phyloP scores from a whole-genome alignment of 1,140 invertebrate genomes.

The Zaprionus africanus region DNA sequence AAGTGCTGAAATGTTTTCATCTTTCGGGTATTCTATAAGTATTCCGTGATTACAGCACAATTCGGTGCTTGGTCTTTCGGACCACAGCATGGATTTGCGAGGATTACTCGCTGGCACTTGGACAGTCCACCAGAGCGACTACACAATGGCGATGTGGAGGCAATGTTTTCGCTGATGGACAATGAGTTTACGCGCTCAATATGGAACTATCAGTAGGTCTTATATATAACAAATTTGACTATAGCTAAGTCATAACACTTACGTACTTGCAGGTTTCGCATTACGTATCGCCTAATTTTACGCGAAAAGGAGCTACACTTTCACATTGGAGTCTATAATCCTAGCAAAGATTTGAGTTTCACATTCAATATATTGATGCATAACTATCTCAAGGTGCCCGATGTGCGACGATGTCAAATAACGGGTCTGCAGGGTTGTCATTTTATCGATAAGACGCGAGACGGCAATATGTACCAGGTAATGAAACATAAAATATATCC shows the following conservation, averaged over 20 bases:
- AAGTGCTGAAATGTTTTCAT: constrained; percentile 86
- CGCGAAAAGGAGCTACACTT: constrained; percentile 96
- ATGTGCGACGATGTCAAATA: constrained; percentile 95
- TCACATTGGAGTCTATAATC: constrained; percentile 96
- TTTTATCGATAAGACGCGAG: constrained; percentile 95
- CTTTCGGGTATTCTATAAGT: neutral
- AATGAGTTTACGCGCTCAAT: constrained; percentile 96
- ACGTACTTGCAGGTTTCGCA: constrained; percentile 87
- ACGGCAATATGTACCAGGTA: constrained; percentile 61
- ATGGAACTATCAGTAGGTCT: constrained; percentile 95
- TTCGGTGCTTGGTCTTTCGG: constrained; percentile 97
- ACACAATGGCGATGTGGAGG: constrained; percentile 95
- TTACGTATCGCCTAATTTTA: constrained; percentile 94
- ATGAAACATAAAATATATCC: neutral
- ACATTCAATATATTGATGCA: constrained; percentile 97
- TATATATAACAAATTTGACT: neutral
- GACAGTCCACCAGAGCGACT: constrained; percentile 94
- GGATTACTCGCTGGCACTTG: constrained; percentile 94
- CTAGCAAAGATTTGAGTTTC: constrained; percentile 94
- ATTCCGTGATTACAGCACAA: constrained; percentile 88
- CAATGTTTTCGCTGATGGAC: constrained; percentile 95
- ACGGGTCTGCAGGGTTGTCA: constrained; percentile 95
- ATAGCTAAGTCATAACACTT: neutral
- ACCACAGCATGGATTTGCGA: constrained; percentile 97
- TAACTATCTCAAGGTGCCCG: constrained; percentile 97